Conservation (phyloP, 2,888 invertebrate species). For the Drosophila subquinaria region DNA sequence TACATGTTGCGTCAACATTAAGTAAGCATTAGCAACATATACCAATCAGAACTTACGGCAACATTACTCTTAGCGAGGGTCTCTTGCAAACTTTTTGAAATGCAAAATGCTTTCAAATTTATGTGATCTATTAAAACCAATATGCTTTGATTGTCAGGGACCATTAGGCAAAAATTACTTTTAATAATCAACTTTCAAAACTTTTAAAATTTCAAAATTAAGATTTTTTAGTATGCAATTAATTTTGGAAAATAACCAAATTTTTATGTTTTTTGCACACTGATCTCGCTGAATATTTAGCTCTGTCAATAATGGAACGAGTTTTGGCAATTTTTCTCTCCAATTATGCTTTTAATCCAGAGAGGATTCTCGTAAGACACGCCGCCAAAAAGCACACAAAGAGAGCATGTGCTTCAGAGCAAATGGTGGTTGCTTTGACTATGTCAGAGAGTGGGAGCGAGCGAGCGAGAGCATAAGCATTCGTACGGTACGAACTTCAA, state of each 20-base stretch:
- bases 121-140: not conserved
- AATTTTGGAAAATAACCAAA: not conserved
- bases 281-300: slow-evolving; percentile 1
- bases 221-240: not conserved
- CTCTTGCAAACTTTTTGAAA: slow-evolving; percentile 13
- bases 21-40: slow-evolving; percentile 21
- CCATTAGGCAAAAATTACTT: not conserved
- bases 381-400: slow-evolving; percentile 35
- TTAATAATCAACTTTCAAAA: too few relatives aligned
- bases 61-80: slow-evolving; percentile 30
- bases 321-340: slow-evolving; percentile 36
- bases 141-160: not conserved
- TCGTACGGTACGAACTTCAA: slow-evolving; percentile 26
- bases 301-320: slow-evolving; percentile 9
- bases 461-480: slow-evolving; percentile 29
- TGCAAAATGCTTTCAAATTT: not conserved
- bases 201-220: not conserved
- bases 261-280: not conserved
- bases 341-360: slow-evolving; percentile 22
- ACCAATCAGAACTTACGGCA: slow-evolving; percentile 11
- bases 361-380: slow-evolving; percentile 19
- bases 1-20: slow-evolving; percentile 37
- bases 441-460: slow-evolving; percentile 3
- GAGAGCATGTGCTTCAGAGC: slow-evolving; percentile 32
- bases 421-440: slow-evolving; percentile 50